Base-by-base conservation (phyloP, 2,797 vertebrate species). In the Pseudochromis fuscus region DNA sequence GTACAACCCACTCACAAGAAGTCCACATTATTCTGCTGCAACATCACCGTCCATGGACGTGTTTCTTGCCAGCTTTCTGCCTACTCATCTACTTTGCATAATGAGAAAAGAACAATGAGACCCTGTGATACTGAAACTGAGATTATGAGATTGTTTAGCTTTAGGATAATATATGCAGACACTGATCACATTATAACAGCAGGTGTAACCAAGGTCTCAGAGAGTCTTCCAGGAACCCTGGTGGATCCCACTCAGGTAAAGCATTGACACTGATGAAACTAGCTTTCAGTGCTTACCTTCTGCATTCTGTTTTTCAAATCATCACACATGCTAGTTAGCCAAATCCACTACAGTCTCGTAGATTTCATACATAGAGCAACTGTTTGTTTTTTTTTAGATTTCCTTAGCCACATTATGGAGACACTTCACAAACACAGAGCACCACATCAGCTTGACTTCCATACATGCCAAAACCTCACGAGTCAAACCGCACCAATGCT, bases 341-440 rank as follows among this genome's bases (percentile, higher is more conserved):
- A 52, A 52, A 72, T 53, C 30, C 27, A 52, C 16, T 12, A 25
- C 8, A 15, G 19, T 5, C 35, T 37, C 12, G 4, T 28, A n/a
- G n/a, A n/a, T n/a, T n/a, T n/a, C n/a, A n/a, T n/a, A n/a, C n/a
- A n/a, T n/a, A 60, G 2, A 45, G 4, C 57, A 30, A 58, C 35
- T 44, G 18, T 4, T 16, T 2, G 5, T 19, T n/a, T 37, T 66
- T 3, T 25, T n/a, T 30, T 37, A 31, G 49, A 7, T 50, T 9
- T 4, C 0, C 11, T 18, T 12, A 25, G 12, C 35, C 57, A 78
- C 50, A 67, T 6, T 10, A 49, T 21, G 11, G 42, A 79, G 55
- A 80, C 30, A 42, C 1, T 46, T 16, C 40, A 81, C 50, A 77
- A 53, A 64, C 62, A 55, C 27, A 7, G 25, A 72, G 46, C 71